Base-by-base conservation (phyloP, 2,113 vertebrate species). In the Passer domesticus region DNA sequence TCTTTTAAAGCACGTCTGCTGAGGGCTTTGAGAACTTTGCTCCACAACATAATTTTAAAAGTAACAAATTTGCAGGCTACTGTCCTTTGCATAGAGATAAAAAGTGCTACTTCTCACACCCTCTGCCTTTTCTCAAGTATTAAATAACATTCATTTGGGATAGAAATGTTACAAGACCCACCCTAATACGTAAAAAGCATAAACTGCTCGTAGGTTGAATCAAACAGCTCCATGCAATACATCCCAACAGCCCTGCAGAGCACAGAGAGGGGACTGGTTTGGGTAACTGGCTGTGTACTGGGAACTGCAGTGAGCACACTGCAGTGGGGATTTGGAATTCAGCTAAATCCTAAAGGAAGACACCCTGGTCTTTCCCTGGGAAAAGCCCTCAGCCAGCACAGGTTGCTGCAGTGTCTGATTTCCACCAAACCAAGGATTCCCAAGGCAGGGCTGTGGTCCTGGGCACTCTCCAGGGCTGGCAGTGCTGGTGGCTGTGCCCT, bases 201-300 rank as follows among this genome's bases (percentile, higher is more conserved):
- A 24, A 44, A n/a, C 13, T 47, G 17, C 33, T 81, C 24, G 2
- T 0, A 19, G 52, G 25, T 0, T 28, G 39, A 28, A 35, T 17
- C 35, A 23, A 49, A 47, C 43, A 72, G 0, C 56, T 47, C 43
- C 4, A 1, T 11, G 10, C 5, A 28, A 13, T 31, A 39, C 52
- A 49, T 23, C 28, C 35, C 58, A 50, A 0, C 0, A 47, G 25
- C 28, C 15, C 43, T 17, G 11, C 56, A 35, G 49, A 46, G 24
- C 58, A 41, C 27, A 35, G 73, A 21, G n/a, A 39, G 5, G 15
- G 28, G 24, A 11, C 50, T 41, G 13, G 2, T 53, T 60, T 11
- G 55, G 47, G 13, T 11, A 10, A 11, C 6, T 35, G 43, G 11
- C 7, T 2, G 6, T 41, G 35, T 10, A 3, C 58, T 41, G 70